Conservation (phyloP, 2,113 vertebrate species). For the Semnopithecus entellus region DNA sequence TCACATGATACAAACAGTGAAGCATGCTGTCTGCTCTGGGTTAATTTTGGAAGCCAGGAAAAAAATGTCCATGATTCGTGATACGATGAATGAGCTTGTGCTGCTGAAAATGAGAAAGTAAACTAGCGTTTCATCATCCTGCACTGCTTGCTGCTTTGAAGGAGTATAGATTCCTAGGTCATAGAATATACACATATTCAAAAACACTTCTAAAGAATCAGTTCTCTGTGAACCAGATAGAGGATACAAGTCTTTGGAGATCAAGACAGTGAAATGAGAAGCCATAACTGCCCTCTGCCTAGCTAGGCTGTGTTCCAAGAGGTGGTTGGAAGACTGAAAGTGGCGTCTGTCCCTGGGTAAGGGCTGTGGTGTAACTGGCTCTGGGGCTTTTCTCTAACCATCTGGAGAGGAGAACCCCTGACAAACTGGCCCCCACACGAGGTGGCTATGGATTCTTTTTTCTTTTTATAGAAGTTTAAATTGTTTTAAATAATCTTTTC, state of each 20-base stretch:
- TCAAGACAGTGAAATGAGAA: not conserved
- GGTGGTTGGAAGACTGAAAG: not conserved
- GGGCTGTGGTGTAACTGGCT: not conserved
- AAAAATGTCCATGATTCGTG: not conserved
- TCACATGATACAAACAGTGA: not conserved
- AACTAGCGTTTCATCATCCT: not conserved
- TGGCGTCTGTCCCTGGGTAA: not conserved
- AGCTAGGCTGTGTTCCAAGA: not conserved
- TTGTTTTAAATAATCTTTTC: not conserved
- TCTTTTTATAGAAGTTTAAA: not conserved
- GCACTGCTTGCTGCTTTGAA: not conserved
- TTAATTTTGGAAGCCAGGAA: not conserved
- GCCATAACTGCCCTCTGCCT: not conserved
- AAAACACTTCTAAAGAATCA: not conserved
- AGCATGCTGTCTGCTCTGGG: not conserved
- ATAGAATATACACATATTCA: not conserved
- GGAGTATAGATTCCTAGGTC: not conserved
- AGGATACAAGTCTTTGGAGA: not conserved
- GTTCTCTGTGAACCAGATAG: not conserved
- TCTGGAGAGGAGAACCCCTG: not conserved
- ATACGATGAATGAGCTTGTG: not conserved
- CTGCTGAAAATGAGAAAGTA: not conserved
- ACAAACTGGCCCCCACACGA: not conserved
- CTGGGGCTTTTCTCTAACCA: not conserved
- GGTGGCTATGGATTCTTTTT: not conserved